Evolutionary conservation across 1,140 invertebrate genomes (phyloP), one percentile per base, ranked within the genome.

Genomic region (Diploscapter pachys): DNA sequence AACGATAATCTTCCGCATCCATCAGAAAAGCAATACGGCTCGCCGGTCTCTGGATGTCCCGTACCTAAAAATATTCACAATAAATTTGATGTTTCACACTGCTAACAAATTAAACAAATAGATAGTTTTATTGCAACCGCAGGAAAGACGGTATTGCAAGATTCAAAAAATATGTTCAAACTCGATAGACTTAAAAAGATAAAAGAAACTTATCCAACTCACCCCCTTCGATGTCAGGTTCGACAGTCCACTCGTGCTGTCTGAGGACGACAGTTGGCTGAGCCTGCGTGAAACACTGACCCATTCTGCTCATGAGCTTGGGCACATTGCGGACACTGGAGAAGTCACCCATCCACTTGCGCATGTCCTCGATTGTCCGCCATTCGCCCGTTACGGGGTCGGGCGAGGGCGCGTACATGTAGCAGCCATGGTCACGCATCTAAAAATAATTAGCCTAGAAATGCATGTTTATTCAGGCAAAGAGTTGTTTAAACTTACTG

Each of bases 281-380:
- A 4, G 82, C 82, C 57, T 83, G 82, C 4, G 82, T 84, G 72
- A 85, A 86, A 63, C 81, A 80, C 56, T 83, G 82, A 8, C 84
- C 84, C 75, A 85, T 80, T 52, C 84, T 62, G 31, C 84, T 80
- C 78, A 86, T 83, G 68, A 81, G 81, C 66, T 85, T 85, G 3
- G 82, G 78, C 48, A 85, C 82, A 73, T 78, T 81, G 5, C 72
- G 63, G 6, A 79, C 81, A 6, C 77, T 71, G 52, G 77, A 77
- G 57, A 83, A 83, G 51, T 83, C 63, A 5, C 85, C 85, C 76
- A 83, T 81, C 55, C 82, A 83, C 9, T 73, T 48, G 56, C 82
- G 64, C n/a, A 83, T 83, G 3, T 75, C 72, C 9, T 75, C 72
- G 13, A 82, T 81, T 5, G 61, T 66, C 5, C 13, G 48, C 5